Evolutionary conservation across 2,113 vertebrate species (phyloP), one percentile per base, ranked within the genome.

Genomic region (Xiphophorus hellerii): DNA sequence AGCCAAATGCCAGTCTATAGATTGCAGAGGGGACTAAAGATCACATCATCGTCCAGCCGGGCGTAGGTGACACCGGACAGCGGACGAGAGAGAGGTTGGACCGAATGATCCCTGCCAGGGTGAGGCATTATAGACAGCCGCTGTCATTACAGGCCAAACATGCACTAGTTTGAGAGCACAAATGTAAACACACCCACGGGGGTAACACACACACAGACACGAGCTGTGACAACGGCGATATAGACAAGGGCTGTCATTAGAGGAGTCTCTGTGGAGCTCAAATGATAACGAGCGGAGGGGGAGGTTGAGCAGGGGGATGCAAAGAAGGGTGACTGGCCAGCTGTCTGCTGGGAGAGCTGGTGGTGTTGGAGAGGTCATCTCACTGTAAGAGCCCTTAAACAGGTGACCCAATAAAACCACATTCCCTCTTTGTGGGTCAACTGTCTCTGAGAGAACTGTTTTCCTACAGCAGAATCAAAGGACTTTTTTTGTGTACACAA

Each of bases 1-100:
- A 97, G 97, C 96, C 97, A 99, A 99, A 99, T 98, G 97, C 97
- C 98, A 99, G 97, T 98, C 96, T 99, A 99, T 99, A 96, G 97
- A 99, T 99, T 93, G 95, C 82, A 83, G 86, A 88, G 94, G 96
- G 96, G 96, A 97, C 96, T 98, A 98, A 98, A 98, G 97, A 99
- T 98, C 98, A 99, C 96, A 96, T 99, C 97, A 97, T 96, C 82
- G 87, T 95, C 95, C 96, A 91, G 80, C 75, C 82, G 95, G 95
- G 97, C 96, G 96, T 95, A 95, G 96, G 96, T 98, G 98, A 99
- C 97, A 96, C 94, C 89, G 88, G 89, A 89, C 88, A 83, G 82
- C 71, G 48, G 74, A 91, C 84, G 80, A 76, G 83, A 82, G 81
- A 86, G 85, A 85, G 87, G 61, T 94, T 95, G 96, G 95, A 94